phyloP scores from a whole-genome alignment of 2,797 vertebrate genomes.

The Oreortyx pictus region DNA sequence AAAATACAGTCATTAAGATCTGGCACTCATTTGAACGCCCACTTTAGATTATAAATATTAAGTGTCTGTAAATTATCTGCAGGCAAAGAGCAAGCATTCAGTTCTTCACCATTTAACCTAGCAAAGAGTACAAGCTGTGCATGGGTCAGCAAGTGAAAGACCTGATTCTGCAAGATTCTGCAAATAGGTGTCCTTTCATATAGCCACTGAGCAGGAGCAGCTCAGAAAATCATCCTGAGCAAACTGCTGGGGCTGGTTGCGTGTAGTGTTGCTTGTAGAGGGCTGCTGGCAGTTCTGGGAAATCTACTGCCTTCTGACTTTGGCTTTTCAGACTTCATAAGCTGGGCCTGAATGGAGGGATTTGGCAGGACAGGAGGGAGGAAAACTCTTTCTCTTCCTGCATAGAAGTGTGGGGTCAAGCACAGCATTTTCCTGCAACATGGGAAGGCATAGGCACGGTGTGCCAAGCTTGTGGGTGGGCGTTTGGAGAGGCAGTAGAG shows the following conservation, averaged over 20 bases:
- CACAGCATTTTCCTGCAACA: background rate
- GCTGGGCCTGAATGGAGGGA: rapidly evolving
- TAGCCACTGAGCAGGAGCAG: background rate
- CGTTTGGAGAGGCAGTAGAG: background rate
- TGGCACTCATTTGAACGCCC: background rate
- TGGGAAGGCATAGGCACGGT: background rate
- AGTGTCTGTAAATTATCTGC: background rate
- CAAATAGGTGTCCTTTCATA: background rate
- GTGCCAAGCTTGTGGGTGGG: background rate
- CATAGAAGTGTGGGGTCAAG: background rate
- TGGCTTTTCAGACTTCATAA: background rate
- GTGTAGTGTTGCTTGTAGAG: background rate
- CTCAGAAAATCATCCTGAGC: background rate
- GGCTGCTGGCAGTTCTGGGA: rapidly evolving
- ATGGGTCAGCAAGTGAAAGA: background rate
- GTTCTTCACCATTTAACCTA: background rate
- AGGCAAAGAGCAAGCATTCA: background rate
- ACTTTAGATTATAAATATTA: background rate
- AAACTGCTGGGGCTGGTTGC: background rate
- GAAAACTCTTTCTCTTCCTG: background rate
- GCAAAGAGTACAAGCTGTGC: background rate
- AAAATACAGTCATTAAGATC: background rate
- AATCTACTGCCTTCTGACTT: background rate
- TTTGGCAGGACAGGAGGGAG: background rate
- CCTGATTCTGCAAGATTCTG: rapidly evolving